Base-by-base conservation (phyloP, 2,113 vertebrate genomes). In the Oryzias curvinotus region DNA sequence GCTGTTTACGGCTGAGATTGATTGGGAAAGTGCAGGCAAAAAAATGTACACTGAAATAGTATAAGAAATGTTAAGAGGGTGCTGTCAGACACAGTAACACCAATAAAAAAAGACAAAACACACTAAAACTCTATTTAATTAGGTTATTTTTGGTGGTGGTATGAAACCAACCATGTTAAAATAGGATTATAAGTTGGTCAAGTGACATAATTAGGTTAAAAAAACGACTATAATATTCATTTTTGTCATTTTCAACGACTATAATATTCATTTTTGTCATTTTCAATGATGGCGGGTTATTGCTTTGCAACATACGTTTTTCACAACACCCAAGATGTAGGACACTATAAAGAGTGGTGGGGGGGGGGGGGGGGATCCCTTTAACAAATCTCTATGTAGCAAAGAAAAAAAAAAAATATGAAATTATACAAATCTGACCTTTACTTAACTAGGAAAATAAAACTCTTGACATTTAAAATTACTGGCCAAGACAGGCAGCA, bases 11-110 rank as follows among this genome's bases (percentile, higher is more conserved):
- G 44, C 14, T 42, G 19, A 23, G 58, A 4, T 52, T 7, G 30
- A 49, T 48, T 13, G 53, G 25, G 45, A 18, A 4, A n/a, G 8
- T 21, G 36, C 16, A n/a, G 25, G 36, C 7, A 53, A 48, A 46
- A 62, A 26, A 14, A 21, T 66, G 65, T 41, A 42, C 30, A 57
- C 65, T 52, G 55, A 26, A 7, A 17, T 48, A 50, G 52, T 14
- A 62, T 17, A n/a, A 46, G 25, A 58, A 19, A 25, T 30, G 52
- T 46, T 13, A 69, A 57, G 15, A 18, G 47, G 8, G 42, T 49
- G 42, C 46, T 52, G 54, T 47, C 26, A 67, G 15, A 36, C 14
- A 14, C 19, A 54, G 14, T 26, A 36, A 21, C 44, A 65, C 14
- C 8, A 28, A 55, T 15, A 14, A 41, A 62, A 7, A 41, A 17